Base-by-base conservation (phyloP, 2,113 vertebrate genomes). In the Scomber japonicus region DNA sequence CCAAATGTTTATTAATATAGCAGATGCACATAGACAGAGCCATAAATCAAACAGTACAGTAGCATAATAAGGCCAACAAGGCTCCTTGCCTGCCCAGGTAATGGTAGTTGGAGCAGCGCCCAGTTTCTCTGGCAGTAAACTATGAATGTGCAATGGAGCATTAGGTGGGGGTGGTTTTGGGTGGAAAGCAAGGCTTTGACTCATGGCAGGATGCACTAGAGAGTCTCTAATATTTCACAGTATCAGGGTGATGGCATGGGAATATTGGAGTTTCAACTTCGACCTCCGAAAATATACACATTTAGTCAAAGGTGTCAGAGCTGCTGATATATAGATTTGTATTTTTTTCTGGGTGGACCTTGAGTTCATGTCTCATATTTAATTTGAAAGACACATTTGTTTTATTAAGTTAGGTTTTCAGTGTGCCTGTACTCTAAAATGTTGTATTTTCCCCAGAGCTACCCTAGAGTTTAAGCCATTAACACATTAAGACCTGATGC, bases 1-100 rank as follows among this genome's bases (percentile, higher is more conserved):
- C 69, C 40, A 57, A 76, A 89, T 91, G 81, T 90, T 93, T 89
- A 92, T 90, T 84, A 89, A 86, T 89, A 83, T 81, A 91, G 83
- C 83, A 88, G 72, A 92, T 84, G 79, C 78, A 82, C 76, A 73
- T 11, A 65, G 81, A 83, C 78, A 86, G 61, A 84, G 59, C 75
- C 80, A 88, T 91, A 88, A 91, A 90, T 89, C 85, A 89, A 51
- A 66, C 64, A 49, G 78, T 84, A 85, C 74, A 85, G 80, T 87
- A 89, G 77, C 81, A 88, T 87, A 91, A 87, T 82, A 88, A 80
- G 83, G 84, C 71, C 87, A 89, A 81, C 63, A 67, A 85, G 83
- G 80, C 81, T 84, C 53, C 61, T 83, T 13, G 63, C 76, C 54
- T 68, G 64, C 66, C 80, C 74, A 85, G 86, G 90, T 86, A 89